phyloP scores from a whole-genome alignment of 2,797 vertebrate genomes.

The Oreonectes daqikongensis region DNA sequence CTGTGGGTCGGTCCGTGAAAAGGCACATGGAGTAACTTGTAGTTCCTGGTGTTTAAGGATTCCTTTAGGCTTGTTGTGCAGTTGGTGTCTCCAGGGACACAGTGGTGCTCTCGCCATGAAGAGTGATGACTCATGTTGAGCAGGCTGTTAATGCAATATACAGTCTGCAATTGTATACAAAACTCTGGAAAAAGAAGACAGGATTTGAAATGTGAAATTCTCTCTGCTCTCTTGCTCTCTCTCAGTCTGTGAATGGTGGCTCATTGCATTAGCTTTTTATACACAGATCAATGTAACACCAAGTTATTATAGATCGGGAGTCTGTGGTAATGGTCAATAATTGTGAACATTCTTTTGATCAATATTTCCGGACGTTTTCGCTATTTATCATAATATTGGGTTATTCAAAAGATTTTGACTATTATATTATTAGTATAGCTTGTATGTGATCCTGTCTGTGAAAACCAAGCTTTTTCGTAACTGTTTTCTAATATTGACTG shows the following conservation, averaged over 20 bases:
- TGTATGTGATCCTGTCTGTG: no score
- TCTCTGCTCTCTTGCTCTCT: slow-evolving; percentile 20
- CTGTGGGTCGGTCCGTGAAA: slow-evolving; percentile 66
- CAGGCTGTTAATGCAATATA: neutral
- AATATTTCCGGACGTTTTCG: neutral
- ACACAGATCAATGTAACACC: slow-evolving; percentile 51
- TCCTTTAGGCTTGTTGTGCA: slow-evolving; percentile 59
- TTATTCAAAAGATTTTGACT: neutral
- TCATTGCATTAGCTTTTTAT: slow-evolving; percentile 55
- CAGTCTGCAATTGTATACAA: neutral
- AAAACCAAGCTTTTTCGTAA: no score
- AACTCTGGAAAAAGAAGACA: neutral
- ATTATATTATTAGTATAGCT: no score
- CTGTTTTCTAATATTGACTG: no score
- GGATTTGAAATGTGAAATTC: neutral
- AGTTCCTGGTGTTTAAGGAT: slow-evolving; percentile 52
- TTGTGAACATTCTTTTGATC: neutral
- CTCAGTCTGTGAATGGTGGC: slow-evolving; percentile 18
- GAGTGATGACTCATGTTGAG: slow-evolving; percentile 53
- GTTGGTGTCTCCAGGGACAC: slow-evolving; percentile 57
- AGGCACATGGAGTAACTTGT: slow-evolving; percentile 61
- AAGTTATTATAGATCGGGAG: slow-evolving; percentile 31
- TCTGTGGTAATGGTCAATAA: slow-evolving; percentile 5
- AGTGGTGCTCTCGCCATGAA: slow-evolving; percentile 46
- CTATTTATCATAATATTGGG: neutral